Percentiles rank a stretch among this genome's conserved stretches.
Conservation (phyloP, 2,797 vertebrate genomes). For the Sebastes oblongus region DNA sequence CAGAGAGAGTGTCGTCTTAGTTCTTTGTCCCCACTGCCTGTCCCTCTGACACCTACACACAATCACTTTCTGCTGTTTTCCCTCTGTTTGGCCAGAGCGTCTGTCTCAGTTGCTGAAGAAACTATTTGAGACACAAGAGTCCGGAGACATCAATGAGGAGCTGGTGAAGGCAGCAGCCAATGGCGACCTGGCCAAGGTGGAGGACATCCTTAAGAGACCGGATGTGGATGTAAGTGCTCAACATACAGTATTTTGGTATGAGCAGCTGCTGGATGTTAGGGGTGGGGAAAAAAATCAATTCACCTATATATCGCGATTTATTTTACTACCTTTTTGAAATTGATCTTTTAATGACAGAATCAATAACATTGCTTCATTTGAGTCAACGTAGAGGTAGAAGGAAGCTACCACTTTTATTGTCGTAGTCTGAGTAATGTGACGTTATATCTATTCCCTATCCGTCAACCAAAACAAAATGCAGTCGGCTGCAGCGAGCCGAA, state of each 20-base stretch:
- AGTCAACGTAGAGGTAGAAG: too few species aligned
- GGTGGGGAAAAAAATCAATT: too few species aligned
- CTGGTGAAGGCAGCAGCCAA: slow-evolving; percentile 98
- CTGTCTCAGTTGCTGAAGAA: slow-evolving; percentile 98
- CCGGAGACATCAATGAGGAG: slow-evolving; percentile 98
- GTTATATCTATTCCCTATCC: too few species aligned
- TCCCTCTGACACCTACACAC: slow-evolving; percentile 27
- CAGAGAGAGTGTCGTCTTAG: slow-evolving; percentile 16
- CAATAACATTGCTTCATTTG: too few species aligned
- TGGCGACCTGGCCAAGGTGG: slow-evolving; percentile 97
- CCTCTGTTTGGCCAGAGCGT: slow-evolving; percentile 84
- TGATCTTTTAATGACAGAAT: too few species aligned
- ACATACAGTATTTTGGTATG: not conserved
- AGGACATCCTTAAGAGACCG: slow-evolving; percentile 96
- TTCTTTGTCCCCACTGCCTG: slow-evolving; percentile 17
- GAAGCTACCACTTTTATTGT: too few species aligned
- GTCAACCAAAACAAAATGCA: too few species aligned
- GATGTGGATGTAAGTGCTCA: slow-evolving; percentile 91
- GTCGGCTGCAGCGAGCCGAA: too few species aligned
- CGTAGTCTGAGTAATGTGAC: too few species aligned
- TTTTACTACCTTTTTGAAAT: too few species aligned
- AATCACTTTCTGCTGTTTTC: slow-evolving; percentile 24
- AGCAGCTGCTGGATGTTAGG: not conserved
- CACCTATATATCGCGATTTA: too few species aligned
- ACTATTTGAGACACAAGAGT: slow-evolving; percentile 98